Percentiles rank a stretch among this genome's conserved stretches.
Conservation (phyloP, 2,797 vertebrate species). For the Pipistrellus kuhlii region DNA sequence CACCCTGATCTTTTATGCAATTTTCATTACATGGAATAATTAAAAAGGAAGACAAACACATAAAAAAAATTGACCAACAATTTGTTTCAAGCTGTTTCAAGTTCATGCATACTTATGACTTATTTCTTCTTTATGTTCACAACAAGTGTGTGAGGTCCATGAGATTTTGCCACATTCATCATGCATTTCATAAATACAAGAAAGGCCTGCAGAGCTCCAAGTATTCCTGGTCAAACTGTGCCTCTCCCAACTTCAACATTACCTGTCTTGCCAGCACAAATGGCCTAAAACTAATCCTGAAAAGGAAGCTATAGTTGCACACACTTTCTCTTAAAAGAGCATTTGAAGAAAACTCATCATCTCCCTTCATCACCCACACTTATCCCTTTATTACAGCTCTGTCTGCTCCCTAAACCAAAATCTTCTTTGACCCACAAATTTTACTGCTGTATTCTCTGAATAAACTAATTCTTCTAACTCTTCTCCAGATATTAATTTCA, state of each 20-base stretch:
- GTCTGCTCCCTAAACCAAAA: not conserved
- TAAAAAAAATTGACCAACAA: not conserved
- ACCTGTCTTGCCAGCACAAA: not conserved
- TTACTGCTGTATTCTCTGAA: not conserved
- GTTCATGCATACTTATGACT: not conserved
- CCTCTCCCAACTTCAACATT: not conserved
- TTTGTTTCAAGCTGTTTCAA: not conserved
- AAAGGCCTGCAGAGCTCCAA: not conserved
- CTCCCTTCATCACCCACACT: not conserved
- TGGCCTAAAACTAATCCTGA: not conserved
- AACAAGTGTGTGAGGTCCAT: not conserved
- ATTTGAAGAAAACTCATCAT: not conserved
- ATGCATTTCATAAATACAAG: not conserved
- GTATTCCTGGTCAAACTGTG: not conserved
- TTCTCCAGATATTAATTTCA: not conserved
- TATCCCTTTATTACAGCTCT: not conserved
- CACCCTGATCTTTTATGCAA: not conserved
- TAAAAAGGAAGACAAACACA: not conserved
- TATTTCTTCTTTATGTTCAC: not conserved
- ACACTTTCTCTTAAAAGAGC: not conserved
- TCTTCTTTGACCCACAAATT: not conserved
- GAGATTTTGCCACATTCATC: not conserved
- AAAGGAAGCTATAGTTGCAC: not conserved
- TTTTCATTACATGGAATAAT: conserved; percentile 24
- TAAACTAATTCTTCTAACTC: not conserved